Evolutionary conservation across 2,113 vertebrate species (phyloP), one percentile per base, ranked within the genome.

Genomic region (Corythaeola cristata): DNA sequence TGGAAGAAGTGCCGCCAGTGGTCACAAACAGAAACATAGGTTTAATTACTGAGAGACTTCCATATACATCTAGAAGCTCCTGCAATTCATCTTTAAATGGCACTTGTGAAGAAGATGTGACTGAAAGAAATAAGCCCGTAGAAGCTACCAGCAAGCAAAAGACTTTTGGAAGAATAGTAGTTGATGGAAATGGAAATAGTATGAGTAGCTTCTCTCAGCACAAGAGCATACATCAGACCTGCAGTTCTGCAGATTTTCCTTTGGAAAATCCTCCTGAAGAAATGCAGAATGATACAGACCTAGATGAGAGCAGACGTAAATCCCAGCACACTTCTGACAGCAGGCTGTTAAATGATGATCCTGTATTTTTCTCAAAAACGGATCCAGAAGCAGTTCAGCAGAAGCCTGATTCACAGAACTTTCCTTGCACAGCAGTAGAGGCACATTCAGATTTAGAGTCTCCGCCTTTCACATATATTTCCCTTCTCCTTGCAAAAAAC

Each of bases 391-490:
- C 37, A 79, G 53, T 45, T 82, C 64, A 78, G 19, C 77, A 67
- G 50, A 60, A 88, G 52, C 1, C 3, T 26, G 67, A 81, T 69
- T 89, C n/a, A 30, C 50, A 53, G 50, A 35, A 6, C 12, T 28
- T 86, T 41, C 41, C 82, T 62, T 80, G 53, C 63, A 73, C 41
- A 67, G 22, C 45, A 17, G 12, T 5, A 50, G 75, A 85, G 28
- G 2, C 66, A 45, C 5, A 14, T 49, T 47, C 82, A 14, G 85
- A 72, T 52, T 91, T 97, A 60, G 19, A 73, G 86, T 95, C 94
- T 86, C 79, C 59, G 3, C 96, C 94, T 88, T 97, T 97, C 50
- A 95, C 96, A 1, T 96, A 97, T 14, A 92, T 97, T 86, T 96
- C 82, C 24, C 17, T 97, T 80, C 85, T 96, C 8, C 85, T 95